Percentiles rank a stretch among this genome's conserved stretches.
Evolutionary conservation across 2,888 invertebrate genomes (phyloP).

Genomic region (Tenthredo amoena): DNA sequence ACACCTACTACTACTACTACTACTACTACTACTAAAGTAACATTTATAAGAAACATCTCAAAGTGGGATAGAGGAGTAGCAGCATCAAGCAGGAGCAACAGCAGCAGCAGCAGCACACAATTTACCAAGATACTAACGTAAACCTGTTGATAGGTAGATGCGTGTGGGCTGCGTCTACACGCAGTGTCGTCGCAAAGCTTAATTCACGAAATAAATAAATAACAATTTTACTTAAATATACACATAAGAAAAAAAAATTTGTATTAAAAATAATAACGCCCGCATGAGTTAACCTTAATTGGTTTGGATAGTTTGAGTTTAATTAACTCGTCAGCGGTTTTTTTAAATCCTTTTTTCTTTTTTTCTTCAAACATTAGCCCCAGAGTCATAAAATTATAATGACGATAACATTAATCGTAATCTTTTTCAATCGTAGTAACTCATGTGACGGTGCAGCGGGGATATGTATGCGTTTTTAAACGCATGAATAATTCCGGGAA

Average conservation of each 20-base stretch:
- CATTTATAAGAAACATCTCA: neutral
- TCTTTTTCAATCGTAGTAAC: neutral
- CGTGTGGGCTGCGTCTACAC: neutral
- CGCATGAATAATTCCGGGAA: too few relatives aligned
- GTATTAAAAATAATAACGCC: neutral
- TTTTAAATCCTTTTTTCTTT: neutral
- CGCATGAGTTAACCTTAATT: conserved; percentile 12
- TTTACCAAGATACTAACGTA: neutral
- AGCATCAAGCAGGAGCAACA: neutral
- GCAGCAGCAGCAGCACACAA: neutral
- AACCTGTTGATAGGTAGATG: conserved; percentile 7
- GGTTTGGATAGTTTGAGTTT: neutral
- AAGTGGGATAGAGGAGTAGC: neutral
- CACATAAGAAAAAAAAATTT: too few relatives aligned
- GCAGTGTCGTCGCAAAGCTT: neutral
- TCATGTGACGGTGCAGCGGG: too few relatives aligned
- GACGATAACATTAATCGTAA: conserved; percentile 4
- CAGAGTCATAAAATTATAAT: neutral
- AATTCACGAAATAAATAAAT: neutral
- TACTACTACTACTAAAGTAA: too few relatives aligned
- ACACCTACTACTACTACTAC: neutral
- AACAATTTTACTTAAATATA: neutral
- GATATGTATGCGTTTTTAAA: too few relatives aligned
- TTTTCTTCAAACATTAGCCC: too few relatives aligned
- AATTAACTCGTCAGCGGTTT: neutral